phyloP scores from a whole-genome alignment of 2,797 vertebrate species.

The Orientallactaga sibirica region DNA sequence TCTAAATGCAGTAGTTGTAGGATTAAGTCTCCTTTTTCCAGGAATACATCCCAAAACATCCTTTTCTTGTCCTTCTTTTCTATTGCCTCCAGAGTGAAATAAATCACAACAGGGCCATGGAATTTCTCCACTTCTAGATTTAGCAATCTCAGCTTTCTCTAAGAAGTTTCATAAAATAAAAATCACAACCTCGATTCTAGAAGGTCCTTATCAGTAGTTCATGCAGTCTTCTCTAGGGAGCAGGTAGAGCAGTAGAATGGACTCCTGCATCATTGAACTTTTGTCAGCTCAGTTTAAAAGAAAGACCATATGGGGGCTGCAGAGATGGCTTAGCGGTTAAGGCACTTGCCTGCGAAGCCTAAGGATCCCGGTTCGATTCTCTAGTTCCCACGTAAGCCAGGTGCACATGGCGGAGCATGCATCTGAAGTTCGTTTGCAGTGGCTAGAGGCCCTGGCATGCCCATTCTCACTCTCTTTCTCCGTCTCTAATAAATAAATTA shows the following conservation, averaged over 20 bases:
- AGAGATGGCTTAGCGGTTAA: too few species aligned
- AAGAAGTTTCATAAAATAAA: constrained; percentile 49
- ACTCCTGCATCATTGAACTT: constrained; percentile 2
- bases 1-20: background rate
- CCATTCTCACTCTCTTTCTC: too few species aligned
- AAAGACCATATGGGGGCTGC: too few species aligned
- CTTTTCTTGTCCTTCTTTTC: background rate
- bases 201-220: constrained; percentile 2
- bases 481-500: too few species aligned
- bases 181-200: constrained; percentile 48
- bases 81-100: background rate
- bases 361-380: too few species aligned
- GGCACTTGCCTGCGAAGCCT: too few species aligned
- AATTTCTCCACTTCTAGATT: constrained; percentile 5
- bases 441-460: too few species aligned
- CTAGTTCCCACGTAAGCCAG: too few species aligned
- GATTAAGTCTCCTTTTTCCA: constrained; percentile 1
- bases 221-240: background rate
- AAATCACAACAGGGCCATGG: background rate
- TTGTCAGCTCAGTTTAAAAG: background rate
- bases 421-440: too few species aligned
- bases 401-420: too few species aligned
- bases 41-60: constrained; percentile 7
- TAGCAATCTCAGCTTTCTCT: background rate
- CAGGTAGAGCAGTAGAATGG: background rate